phyloP scores from a whole-genome alignment of 1,140 invertebrate species.

The Trachymyrmex cornetzi region DNA sequence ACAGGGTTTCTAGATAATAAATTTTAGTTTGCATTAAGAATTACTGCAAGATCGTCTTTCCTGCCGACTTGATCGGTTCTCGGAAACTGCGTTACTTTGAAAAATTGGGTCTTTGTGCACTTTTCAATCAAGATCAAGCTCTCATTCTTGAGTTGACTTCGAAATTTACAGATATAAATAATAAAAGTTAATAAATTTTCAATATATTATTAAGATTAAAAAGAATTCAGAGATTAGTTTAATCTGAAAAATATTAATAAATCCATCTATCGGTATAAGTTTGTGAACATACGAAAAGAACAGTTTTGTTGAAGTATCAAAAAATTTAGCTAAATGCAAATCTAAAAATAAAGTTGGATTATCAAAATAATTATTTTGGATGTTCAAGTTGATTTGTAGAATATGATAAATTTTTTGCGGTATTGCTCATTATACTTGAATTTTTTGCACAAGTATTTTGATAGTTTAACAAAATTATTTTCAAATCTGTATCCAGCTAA shows the following conservation, averaged over 20 bases:
- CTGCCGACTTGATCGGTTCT: not conserved
- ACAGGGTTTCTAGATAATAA: not conserved
- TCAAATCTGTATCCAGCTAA: too few relatives aligned
- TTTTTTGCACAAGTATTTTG: too few relatives aligned
- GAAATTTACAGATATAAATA: not conserved
- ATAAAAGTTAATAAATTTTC: not conserved
- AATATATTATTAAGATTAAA: not conserved
- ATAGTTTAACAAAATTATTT: too few relatives aligned
- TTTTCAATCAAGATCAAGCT: not conserved
- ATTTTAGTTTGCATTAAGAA: not conserved
- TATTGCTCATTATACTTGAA: too few relatives aligned
- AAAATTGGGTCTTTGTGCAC: not conserved
- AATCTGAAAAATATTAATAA: not conserved
- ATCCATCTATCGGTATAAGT: not conserved
- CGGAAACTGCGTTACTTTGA: too few relatives aligned
- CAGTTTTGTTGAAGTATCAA: too few relatives aligned
- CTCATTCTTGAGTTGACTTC: not conserved
- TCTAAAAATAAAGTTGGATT: too few relatives aligned
- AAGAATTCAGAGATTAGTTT: not conserved
- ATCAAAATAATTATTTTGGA: too few relatives aligned
- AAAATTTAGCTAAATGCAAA: too few relatives aligned
- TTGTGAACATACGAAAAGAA: not conserved
- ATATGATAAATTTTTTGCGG: too few relatives aligned
- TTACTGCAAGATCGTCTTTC: not conserved
- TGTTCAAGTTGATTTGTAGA: too few relatives aligned